Conservation (phyloP, 2,888 invertebrate species). For the Maniola hyperantus region DNA sequence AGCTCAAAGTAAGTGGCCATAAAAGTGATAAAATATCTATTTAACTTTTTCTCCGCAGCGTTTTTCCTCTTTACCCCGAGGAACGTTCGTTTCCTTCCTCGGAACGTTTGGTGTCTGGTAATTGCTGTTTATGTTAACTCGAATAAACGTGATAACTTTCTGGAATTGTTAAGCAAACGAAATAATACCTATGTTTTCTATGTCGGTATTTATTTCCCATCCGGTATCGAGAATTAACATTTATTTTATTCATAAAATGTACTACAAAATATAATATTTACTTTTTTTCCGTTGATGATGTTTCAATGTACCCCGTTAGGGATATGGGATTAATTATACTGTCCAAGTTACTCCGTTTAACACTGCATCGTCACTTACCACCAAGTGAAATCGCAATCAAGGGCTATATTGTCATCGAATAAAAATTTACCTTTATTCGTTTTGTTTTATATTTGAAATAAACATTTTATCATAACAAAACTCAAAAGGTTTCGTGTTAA, state of each 20-base stretch:
- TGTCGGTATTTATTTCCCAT: slow-evolving; percentile 20
- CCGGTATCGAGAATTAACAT: not conserved
- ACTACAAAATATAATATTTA: too few relatives aligned
- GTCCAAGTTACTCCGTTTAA: too few relatives aligned
- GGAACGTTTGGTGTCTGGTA: slow-evolving; percentile 69
- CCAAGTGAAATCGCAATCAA: too few relatives aligned
- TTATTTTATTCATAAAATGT: too few relatives aligned
- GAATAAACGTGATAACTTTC: slow-evolving; percentile 41
- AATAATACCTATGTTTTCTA: slow-evolving; percentile 16
- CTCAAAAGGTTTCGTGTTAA: not conserved
- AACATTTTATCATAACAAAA: not conserved
- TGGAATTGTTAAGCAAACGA: slow-evolving; percentile 35
- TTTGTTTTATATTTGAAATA: not conserved
- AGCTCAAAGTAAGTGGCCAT: slow-evolving; percentile 72
- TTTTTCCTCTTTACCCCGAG: slow-evolving; percentile 54
- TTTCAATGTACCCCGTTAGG: too few relatives aligned
- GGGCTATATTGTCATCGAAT: too few relatives aligned
- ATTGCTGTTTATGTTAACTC: slow-evolving; percentile 74
- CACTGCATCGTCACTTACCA: too few relatives aligned
- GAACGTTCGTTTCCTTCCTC: slow-evolving; percentile 66
- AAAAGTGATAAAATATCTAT: slow-evolving; percentile 81
- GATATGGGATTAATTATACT: too few relatives aligned
- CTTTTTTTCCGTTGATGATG: too few relatives aligned
- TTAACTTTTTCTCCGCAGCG: slow-evolving; percentile 66
- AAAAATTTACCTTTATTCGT: not conserved